These are phyloP conservation scores for Cardiocondyla obscurior DNA, from an alignment of 1,140 invertebrate species.

Conservation along the genomic window DNA sequence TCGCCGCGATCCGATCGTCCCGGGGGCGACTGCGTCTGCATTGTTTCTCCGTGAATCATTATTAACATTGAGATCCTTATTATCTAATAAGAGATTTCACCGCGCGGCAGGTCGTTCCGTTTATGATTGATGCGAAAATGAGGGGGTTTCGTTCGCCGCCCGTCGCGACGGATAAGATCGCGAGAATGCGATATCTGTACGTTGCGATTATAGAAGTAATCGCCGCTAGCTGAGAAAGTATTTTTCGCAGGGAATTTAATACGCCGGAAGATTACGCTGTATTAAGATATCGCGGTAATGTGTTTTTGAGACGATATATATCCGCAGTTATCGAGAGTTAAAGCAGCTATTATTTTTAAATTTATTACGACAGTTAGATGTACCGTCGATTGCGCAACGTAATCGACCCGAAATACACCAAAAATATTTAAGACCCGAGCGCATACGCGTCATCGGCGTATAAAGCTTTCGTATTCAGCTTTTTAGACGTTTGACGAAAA, in stretches of 20 bases:
- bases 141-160: background rate
- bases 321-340: background rate
- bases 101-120: background rate
- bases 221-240: background rate
- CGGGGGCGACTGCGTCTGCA: background rate
- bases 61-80: background rate
- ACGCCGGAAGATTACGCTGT: no score
- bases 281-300: background rate
- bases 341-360: background rate
- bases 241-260: background rate
- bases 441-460: background rate
- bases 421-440: background rate
- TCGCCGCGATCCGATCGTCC: slow-evolving; percentile 19
- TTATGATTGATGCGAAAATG: slow-evolving; percentile 17
- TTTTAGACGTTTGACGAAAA: background rate
- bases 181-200: background rate
- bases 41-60: background rate
- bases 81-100: background rate
- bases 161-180: slow-evolving; percentile 26
- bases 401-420: background rate
- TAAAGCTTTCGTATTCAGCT: background rate
- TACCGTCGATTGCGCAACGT: background rate
- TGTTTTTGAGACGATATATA: background rate
- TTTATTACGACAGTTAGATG: background rate
- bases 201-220: background rate